Evolutionary conservation across 2,797 vertebrate genomes (phyloP), one percentile per base, ranked within the genome.

Genomic region (Podarcis siculus): DNA sequence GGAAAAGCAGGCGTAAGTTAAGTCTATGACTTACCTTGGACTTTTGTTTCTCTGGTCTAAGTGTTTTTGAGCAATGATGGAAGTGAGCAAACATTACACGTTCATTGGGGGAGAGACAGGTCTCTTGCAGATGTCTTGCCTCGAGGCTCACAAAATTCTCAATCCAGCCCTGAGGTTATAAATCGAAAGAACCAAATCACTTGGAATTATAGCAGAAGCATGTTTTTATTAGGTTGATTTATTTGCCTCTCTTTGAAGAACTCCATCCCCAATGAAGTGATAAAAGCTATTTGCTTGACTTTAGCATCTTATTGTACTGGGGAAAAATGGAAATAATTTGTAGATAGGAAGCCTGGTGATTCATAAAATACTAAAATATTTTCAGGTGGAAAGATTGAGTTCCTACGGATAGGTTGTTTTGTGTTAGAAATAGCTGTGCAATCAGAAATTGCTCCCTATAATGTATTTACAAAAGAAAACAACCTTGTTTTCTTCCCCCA

Each of bases 241-340:
- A 1, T 27, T 5, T 9, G 81, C 0, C 77, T 90, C 42, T 90
- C 1, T 90, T 89, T 86, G 76, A 66, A 84, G 89, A 83, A 79
- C 9, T 0, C 32, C 13, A 72, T 1, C 77, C 8, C 4, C 8
- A 2, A 0, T 30, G 42, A 17, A 84, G n/a, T 32, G 79, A 7
- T 90, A 82, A 19, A 89, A 85, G 37, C 77, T n/a, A 25, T 76
- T 85, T 19, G 45, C 61, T 79, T 12, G 27, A 82, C 69, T 90
- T 88, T 77, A 88, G 64, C 69, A 66, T 10, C 35, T 13, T 85
- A 19, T 81, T 88, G 58, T 75, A 45, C 75, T 86, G 76, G 25
- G 3, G 5, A 0, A 9, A 1, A 81, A 66, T 76, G 25, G n/a
- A 83, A 89, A 86, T 15, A 3, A 9, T 86, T 86, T 83, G 15